Base-by-base conservation (phyloP, 2,113 vertebrate genomes). In the Nesospiza acunhae region DNA sequence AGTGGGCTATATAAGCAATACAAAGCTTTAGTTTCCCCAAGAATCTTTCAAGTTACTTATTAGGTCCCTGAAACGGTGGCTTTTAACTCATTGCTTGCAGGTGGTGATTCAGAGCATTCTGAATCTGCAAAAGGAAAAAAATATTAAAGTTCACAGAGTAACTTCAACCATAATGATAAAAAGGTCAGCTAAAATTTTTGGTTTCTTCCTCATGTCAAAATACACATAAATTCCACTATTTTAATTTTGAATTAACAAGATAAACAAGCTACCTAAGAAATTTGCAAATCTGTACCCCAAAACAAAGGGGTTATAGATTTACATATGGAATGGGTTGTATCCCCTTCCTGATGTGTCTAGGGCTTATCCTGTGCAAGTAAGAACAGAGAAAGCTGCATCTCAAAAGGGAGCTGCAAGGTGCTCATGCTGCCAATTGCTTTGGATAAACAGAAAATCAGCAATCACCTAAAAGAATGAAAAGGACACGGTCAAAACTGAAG, bases 41-140 rank as follows among this genome's bases (percentile, higher is more conserved):
- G 6, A 62, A 42, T 90, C 37, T 63, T 92, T 59, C 47, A 81
- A 90, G 13, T 66, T 79, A 96, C 27, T 79, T 75, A 59, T 83
- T 60, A 67, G 13, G 79, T 67, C 52, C 42, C 42, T 86, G 50
- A 74, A 82, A 73, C 0, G 1, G 11, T 42, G 64, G 39, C 35
- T 91, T 96, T 96, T 89, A 52, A 89, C 67, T 94, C 21, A 2
- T 52, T 94, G 27, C 68, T 89, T 81, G 49, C 46, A 67, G 75
- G 49, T 82, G 69, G 77, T 64, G 41, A 75, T 82, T 96, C 87
- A 84, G 68, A 76, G 67, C 3, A 3, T 59, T 96, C 87, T 90
- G 80, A 93, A 95, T 78, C 87, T 92, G 87, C 50, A 94, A 87
- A 73, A 69, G 15, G 16, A 84, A 80, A 67, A 90, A 83, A 41